Percentiles rank a stretch among this genome's conserved stretches.
Evolutionary conservation across 2,797 vertebrate species (phyloP).

Genomic region (Semaprochilodus insignis): DNA sequence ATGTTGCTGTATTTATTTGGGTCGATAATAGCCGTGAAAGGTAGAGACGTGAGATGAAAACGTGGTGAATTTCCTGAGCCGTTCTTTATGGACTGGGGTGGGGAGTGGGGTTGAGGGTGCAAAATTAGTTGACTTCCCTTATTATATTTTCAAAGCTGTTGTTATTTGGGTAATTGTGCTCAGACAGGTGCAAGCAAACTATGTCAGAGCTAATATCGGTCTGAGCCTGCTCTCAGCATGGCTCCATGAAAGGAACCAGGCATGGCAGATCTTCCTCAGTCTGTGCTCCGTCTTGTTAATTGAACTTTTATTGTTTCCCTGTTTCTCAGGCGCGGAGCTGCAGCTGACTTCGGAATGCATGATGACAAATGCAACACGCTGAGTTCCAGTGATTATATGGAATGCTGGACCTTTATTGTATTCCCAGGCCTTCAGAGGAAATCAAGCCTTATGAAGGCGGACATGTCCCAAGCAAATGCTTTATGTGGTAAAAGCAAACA

Average conservation of each 20-base stretch:
- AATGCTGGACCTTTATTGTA: constrained; percentile 54
- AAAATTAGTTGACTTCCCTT: constrained; percentile 57
- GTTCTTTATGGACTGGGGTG: constrained; percentile 25
- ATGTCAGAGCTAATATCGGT: constrained; percentile 62
- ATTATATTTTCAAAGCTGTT: constrained; percentile 60
- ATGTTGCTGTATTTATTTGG: constrained; percentile 28
- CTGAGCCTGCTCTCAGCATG: constrained; percentile 50
- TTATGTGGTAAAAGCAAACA: constrained; percentile 37
- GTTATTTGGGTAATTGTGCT: constrained; percentile 62
- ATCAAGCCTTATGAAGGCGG: constrained; percentile 44
- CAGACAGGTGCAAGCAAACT: constrained; percentile 60
- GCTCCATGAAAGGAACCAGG: constrained; percentile 42
- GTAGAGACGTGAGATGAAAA: constrained; percentile 25
- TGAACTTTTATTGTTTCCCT: constrained; percentile 65
- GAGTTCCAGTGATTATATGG: constrained; percentile 55
- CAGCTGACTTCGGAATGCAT: constrained; percentile 46
- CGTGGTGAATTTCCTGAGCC: neutral
- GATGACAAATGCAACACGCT: constrained; percentile 61
- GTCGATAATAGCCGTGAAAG: constrained; percentile 38
- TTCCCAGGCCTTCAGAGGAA: constrained; percentile 46
- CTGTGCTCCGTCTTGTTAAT: constrained; percentile 63
- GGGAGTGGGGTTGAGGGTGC: constrained; percentile 6
- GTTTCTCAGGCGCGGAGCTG: constrained; percentile 39
- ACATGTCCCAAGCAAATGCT: constrained; percentile 31
- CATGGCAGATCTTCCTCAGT: constrained; percentile 58